phyloP scores from a whole-genome alignment of 1,140 invertebrate genomes.

The Portunus trituberculatus region DNA sequence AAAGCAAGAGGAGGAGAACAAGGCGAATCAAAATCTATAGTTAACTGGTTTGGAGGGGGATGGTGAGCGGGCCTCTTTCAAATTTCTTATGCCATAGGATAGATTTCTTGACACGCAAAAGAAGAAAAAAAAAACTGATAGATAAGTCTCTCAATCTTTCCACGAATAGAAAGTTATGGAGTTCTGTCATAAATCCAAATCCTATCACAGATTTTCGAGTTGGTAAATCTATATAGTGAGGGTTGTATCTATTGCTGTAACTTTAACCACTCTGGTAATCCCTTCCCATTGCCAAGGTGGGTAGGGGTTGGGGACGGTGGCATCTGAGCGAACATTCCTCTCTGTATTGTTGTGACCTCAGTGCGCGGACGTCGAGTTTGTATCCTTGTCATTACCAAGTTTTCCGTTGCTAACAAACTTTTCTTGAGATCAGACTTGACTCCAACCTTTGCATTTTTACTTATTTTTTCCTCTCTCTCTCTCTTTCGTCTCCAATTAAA shows the following conservation, averaged over 20 bases:
- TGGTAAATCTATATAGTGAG: neutral
- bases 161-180: too few species aligned
- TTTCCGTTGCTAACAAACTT: neutral
- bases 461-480: neutral
- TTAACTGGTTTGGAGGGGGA: too few species aligned
- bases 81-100: too few species aligned
- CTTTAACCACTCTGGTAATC: neutral
- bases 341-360: neutral
- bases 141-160: neutral
- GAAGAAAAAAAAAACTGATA: too few species aligned
- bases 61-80: too few species aligned
- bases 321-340: neutral
- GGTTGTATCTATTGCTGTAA: neutral
- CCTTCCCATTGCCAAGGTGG: neutral
- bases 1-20: too few species aligned
- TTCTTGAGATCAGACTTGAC: neutral
- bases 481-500: neutral
- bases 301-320: neutral
- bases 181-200: neutral
- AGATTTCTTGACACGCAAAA: too few species aligned
- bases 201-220: neutral
- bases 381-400: slow-evolving; percentile 5
- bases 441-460: neutral
- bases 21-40: too few species aligned
- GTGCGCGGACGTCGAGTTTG: neutral